A percentile compares a stretch with the other conserved stretches of the same genome.
phyloP scores from a whole-genome alignment of 2,113 vertebrate species.

The Sylvicapra grimmia region DNA sequence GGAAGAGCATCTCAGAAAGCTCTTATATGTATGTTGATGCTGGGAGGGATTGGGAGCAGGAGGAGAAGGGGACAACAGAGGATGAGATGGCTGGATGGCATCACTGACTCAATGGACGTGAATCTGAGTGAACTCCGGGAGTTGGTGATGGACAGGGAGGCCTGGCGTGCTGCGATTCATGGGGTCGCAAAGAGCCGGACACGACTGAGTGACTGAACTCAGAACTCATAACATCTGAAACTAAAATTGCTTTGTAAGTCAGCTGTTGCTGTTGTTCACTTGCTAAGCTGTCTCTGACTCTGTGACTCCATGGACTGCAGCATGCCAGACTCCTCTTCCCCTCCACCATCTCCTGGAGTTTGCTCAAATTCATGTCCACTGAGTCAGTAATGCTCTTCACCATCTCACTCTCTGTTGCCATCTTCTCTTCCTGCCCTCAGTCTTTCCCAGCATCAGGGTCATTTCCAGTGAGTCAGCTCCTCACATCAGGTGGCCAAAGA shows the following conservation, averaged over 20 bases:
- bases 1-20: neutral
- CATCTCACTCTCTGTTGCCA: neutral
- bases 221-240: neutral
- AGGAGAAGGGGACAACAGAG: too few species aligned
- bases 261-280: neutral
- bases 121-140: too few species aligned
- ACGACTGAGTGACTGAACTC: too few species aligned
- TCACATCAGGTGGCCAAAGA: neutral
- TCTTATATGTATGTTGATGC: neutral
- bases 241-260: neutral
- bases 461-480: neutral
- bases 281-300: neutral
- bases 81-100: too few species aligned
- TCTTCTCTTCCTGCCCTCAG: neutral
- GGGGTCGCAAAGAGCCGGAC: too few species aligned
- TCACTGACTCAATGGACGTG: too few species aligned
- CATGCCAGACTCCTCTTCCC: neutral
- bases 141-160: too few species aligned
- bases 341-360: neutral
- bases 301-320: neutral
- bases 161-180: too few species aligned
- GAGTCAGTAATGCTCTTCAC: neutral
- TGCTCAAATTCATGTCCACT: neutral
- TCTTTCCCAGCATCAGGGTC: neutral
- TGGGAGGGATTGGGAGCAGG: too few species aligned